Percentiles rank a stretch among this genome's conserved stretches.
These are phyloP conservation scores for Trematomus loennbergii DNA, from an alignment of 2,113 vertebrate genomes.

Conservation along the genomic window DNA sequence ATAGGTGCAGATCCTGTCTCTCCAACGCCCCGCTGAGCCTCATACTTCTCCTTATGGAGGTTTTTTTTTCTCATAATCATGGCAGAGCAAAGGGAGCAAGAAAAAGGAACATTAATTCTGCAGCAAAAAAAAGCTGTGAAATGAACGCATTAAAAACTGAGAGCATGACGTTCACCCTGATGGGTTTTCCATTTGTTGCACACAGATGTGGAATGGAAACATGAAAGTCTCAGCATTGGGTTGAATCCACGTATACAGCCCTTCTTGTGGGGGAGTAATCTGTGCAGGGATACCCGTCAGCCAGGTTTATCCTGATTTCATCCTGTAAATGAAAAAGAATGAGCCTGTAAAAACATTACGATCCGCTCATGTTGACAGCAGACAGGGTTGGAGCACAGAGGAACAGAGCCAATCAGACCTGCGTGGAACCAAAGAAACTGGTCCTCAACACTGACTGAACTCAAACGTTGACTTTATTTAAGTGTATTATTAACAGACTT, in stretches of 20 bases:
- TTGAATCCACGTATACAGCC: constrained; percentile 15
- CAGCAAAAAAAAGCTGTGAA: background rate
- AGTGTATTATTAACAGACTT: no score
- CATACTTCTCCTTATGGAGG: constrained; percentile 36
- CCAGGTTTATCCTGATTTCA: constrained; percentile 23
- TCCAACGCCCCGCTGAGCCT: constrained; percentile 64
- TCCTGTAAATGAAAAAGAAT: background rate
- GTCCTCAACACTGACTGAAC: background rate
- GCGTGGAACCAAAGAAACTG: background rate
- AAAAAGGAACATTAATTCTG: constrained; percentile 2
- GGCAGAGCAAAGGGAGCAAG: background rate
- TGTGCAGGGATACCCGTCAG: background rate
- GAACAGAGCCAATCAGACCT: no score
- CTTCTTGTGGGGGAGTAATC: constrained; percentile 31
- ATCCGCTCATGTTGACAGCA: no score
- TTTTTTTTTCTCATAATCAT: background rate
- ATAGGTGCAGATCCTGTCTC: constrained; percentile 72
- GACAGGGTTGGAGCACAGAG: no score
- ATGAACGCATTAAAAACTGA: constrained; percentile 8
- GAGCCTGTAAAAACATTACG: background rate
- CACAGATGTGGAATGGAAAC: constrained; percentile 32
- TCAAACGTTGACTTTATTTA: no score
- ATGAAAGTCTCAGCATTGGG: constrained; percentile 22
- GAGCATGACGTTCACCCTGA: constrained; percentile 6
- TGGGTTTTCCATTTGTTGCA: constrained; percentile 38